Evolutionary conservation across 1,140 invertebrate species (phyloP), one percentile per base, ranked within the genome.

Genomic region (Adelges cooleyi): DNA sequence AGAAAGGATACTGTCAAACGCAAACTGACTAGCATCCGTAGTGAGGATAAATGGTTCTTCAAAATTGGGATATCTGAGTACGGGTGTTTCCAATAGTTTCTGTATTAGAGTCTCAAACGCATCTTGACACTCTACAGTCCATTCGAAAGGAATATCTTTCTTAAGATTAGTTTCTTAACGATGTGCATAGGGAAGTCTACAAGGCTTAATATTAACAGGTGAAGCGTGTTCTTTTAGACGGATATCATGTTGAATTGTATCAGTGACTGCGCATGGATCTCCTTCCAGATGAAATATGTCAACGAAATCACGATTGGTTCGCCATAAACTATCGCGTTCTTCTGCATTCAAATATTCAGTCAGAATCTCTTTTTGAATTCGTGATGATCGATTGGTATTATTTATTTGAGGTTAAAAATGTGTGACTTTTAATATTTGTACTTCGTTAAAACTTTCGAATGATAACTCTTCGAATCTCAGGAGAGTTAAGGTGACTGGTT

Each of bases 391-490:
- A 15, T 51, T 27, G 23, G 29, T 27, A 51, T n/a, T 27, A 9
- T 27, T 22, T 27, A 51, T 51, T 73, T 79, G 79, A 6, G 69
- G 59, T 9, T 73, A 75, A 69, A 77, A 71, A 8, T 76, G 75
- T 65, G 65, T 68, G 6, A 80, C 70, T n/a, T 78, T 76, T 11
- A 75, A 51, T n/a, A n/a, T n/a, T n/a, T n/a, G n/a, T n/a, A n/a
- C n/a, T n/a, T n/a, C n/a, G n/a, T n/a, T n/a, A n/a, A n/a, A n/a
- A n/a, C n/a, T n/a, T n/a, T n/a, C n/a, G n/a, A n/a, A n/a, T n/a
- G n/a, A n/a, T n/a, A n/a, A n/a, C n/a, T n/a, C n/a, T n/a, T n/a
- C n/a, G n/a, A n/a, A n/a, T n/a, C n/a, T n/a, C n/a, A n/a, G n/a
- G n/a, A n/a, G n/a, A n/a, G n/a, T n/a, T n/a, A n/a, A n/a, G n/a